phyloP scores from a whole-genome alignment of 1,140 invertebrate species.

The Drosophila trapezifrons region DNA sequence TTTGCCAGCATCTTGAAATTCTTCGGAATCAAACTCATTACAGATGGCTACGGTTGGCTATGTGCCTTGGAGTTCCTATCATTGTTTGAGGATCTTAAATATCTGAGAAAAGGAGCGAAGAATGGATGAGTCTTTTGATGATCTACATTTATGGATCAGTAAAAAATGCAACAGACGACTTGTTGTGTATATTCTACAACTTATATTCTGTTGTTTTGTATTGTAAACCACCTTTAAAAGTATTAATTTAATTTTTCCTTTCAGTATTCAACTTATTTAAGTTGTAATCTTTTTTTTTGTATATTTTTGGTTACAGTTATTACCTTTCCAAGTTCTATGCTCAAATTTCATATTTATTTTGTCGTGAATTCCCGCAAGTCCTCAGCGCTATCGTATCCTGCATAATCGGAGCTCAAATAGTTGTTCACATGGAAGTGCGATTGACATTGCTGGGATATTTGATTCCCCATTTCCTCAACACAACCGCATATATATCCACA shows the following conservation, averaged over 20 bases:
- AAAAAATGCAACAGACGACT: no score
- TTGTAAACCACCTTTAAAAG: no score
- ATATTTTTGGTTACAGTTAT: not conserved
- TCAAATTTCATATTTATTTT: not conserved
- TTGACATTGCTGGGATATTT: conserved; percentile 25
- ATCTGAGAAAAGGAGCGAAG: not conserved
- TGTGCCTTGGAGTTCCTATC: not conserved
- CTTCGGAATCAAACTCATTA: conserved; percentile 12
- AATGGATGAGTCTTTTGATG: not conserved
- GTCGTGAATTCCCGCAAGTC: not conserved
- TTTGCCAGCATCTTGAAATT: conserved; percentile 53
- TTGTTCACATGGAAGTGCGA: conserved; percentile 6
- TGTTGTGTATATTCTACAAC: no score
- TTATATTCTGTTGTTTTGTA: no score
- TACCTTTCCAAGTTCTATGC: no score
- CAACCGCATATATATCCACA: conserved; percentile 12
- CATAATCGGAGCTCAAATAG: conserved; percentile 4
- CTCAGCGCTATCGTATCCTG: not conserved
- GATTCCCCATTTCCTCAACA: conserved; percentile 21
- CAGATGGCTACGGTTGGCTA: not conserved
- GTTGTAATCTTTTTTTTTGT: not conserved
- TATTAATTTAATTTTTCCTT: no score
- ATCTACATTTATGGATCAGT: not conserved
- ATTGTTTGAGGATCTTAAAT: not conserved
- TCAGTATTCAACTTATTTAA: no score